phyloP scores from a whole-genome alignment of 2,888 invertebrate genomes.

The Calameuta pallipes region DNA sequence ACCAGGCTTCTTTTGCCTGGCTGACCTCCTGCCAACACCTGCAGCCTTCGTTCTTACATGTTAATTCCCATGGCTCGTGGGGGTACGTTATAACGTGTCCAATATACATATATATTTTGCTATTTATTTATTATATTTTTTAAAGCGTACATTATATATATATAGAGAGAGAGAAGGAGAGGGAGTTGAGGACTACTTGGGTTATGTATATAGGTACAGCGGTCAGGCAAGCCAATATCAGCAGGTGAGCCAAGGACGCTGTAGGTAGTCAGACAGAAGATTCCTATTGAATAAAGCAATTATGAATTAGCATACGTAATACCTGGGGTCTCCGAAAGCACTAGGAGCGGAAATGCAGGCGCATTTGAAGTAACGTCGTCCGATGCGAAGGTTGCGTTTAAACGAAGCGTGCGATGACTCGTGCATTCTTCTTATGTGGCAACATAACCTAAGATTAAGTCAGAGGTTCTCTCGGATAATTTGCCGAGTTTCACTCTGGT shows the following conservation, averaged over 20 bases:
- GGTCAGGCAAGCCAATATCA: neutral
- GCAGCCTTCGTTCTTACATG: conserved; percentile 36
- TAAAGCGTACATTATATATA: neutral
- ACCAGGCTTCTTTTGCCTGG: conserved; percentile 6
- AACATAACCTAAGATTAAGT: conserved; percentile 19
- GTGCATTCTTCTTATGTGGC: conserved; percentile 44
- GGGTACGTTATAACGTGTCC: neutral
- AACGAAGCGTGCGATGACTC: conserved; percentile 46
- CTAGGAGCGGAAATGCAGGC: conserved; percentile 45
- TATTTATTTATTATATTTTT: neutral
- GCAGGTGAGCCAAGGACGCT: neutral
- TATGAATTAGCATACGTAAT: conserved; percentile 57
- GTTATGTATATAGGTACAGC: neutral
- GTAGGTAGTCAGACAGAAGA: conserved; percentile 14
- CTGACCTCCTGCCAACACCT: conserved; percentile 22
- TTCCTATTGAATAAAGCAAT: conserved; percentile 56
- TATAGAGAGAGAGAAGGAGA: too few relatives aligned
- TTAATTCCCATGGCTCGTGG: conserved; percentile 35
- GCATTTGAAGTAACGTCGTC: conserved; percentile 46
- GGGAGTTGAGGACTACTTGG: too few relatives aligned
- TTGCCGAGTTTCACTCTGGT: conserved; percentile 1
- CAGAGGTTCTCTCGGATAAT: neutral
- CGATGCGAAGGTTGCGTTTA: conserved; percentile 51
- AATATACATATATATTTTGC: neutral
- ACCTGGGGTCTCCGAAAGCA: conserved; percentile 53